Evolutionary conservation across 2,888 invertebrate species (phyloP).

Genomic region (Orchestes rusci): DNA sequence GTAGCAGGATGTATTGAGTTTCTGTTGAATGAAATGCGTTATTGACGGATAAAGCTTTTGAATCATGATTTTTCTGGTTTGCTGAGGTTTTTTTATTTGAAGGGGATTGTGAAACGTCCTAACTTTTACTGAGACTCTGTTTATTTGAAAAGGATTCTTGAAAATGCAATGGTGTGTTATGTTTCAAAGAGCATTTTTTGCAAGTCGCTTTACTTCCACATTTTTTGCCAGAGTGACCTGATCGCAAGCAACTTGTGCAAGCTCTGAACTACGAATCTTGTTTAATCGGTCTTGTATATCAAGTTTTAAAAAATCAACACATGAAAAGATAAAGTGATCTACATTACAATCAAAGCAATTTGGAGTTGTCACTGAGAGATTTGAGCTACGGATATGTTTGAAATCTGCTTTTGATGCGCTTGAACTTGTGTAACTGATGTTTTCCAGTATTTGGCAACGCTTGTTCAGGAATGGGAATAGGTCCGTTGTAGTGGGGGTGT

Average conservation of each 20-base stretch:
- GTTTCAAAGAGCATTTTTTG: constrained; percentile 4
- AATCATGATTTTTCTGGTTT: background rate
- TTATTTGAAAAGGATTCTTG: background rate
- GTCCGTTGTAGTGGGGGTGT: constrained; percentile 1
- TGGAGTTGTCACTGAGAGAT: background rate
- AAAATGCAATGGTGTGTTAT: constrained; percentile 7
- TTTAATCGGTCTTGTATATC: background rate
- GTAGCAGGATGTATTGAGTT: constrained; percentile 1
- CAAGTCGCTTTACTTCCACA: constrained; percentile 3
- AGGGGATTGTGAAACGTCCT: background rate
- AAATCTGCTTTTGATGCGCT: background rate
- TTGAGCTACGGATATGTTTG: background rate
- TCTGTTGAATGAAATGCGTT: background rate
- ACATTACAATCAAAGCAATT: background rate
- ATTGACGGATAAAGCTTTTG: constrained; percentile 1
- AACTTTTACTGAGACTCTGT: background rate
- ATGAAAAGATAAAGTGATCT: constrained; percentile 5
- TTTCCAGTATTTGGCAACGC: background rate
- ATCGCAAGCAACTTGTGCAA: constrained; percentile 7
- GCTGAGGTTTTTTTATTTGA: background rate
- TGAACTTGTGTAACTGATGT: background rate
- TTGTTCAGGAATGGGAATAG: background rate
- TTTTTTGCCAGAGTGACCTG: constrained; percentile 4
- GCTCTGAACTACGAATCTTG: constrained; percentile 1
- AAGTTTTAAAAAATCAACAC: constrained; percentile 5